Conservation (phyloP, 2,113 vertebrate species). For the Lethenteron reissneri region DNA sequence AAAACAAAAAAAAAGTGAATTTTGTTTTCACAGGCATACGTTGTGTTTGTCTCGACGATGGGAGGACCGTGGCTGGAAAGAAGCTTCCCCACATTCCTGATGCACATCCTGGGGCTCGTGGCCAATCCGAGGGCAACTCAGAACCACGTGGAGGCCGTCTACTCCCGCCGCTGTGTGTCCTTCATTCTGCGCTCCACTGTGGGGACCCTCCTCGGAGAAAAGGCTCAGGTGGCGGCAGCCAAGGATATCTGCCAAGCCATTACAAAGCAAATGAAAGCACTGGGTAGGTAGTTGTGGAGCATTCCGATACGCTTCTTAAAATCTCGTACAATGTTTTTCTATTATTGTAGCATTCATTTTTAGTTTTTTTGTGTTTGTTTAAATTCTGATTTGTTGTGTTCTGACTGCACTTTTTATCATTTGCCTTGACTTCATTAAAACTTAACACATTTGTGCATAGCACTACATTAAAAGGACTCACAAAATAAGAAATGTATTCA, state of each 20-base stretch:
- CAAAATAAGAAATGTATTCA: no score
- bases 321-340: no score
- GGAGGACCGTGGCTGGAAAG: slow-evolving; percentile 93
- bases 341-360: no score
- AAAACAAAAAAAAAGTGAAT: no score
- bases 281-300: slow-evolving; percentile 30
- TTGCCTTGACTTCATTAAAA: no score
- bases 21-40: slow-evolving; percentile 49
- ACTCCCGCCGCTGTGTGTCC: slow-evolving; percentile 86
- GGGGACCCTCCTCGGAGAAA: slow-evolving; percentile 75
- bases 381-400: no score
- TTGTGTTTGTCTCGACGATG: slow-evolving; percentile 76
- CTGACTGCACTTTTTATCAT: no score
- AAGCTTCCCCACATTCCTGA: slow-evolving; percentile 78
- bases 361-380: no score
- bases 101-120: slow-evolving; percentile 73
- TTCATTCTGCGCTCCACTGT: slow-evolving; percentile 85
- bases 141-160: slow-evolving; percentile 89
- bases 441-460: no score
- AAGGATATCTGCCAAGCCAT: slow-evolving; percentile 97
- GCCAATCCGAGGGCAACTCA: slow-evolving; percentile 88
- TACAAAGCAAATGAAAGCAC: slow-evolving; percentile 91
- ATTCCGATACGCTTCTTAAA: no score
- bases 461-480: no score
- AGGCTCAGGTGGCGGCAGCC: slow-evolving; percentile 89